A percentile compares a stretch with the other conserved stretches of the same genome.
Conservation (phyloP, 2,797 vertebrate species). For the Melanotaenia nigrans region DNA sequence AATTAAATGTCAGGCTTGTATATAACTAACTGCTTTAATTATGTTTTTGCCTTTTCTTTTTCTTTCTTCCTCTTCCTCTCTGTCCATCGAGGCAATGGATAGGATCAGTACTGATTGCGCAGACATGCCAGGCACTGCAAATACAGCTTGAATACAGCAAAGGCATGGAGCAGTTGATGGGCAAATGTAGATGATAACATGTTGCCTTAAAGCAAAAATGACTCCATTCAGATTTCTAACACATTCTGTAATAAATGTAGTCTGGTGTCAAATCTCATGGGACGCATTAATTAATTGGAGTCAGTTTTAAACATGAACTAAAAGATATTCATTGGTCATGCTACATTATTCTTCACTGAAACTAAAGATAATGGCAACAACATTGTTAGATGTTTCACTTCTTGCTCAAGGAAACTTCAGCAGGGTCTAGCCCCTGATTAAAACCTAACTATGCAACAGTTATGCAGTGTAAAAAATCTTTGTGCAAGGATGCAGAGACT, state of each 20-base stretch:
- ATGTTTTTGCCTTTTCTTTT: conserved; percentile 39
- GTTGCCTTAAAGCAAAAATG: conserved; percentile 52
- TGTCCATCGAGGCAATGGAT: conserved; percentile 55
- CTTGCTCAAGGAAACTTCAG: conserved; percentile 16
- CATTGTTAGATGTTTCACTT: neutral
- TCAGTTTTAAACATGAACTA: conserved; percentile 8
- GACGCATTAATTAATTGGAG: conserved; percentile 20
- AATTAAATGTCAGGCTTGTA: conserved; percentile 10
- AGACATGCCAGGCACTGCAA: conserved; percentile 59
- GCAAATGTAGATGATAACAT: conserved; percentile 65
- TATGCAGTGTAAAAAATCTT: neutral
- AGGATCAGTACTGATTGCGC: conserved; percentile 56
- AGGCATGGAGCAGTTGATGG: conserved; percentile 61
- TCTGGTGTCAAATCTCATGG: conserved; percentile 26
- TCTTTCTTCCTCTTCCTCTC: neutral
- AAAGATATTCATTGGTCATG: neutral
- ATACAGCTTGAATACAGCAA: conserved; percentile 52
- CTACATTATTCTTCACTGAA: neutral
- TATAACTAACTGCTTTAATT: conserved; percentile 19
- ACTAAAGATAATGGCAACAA: neutral
- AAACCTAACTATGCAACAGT: neutral
- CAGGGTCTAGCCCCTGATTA: conserved; percentile 3
- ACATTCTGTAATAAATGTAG: conserved; percentile 18
- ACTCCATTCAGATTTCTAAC: conserved; percentile 45
- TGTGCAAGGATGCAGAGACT: neutral